Evolutionary conservation across 2,797 vertebrate genomes (phyloP), one percentile per base, ranked within the genome.

Genomic region (Gallinago stenura): DNA sequence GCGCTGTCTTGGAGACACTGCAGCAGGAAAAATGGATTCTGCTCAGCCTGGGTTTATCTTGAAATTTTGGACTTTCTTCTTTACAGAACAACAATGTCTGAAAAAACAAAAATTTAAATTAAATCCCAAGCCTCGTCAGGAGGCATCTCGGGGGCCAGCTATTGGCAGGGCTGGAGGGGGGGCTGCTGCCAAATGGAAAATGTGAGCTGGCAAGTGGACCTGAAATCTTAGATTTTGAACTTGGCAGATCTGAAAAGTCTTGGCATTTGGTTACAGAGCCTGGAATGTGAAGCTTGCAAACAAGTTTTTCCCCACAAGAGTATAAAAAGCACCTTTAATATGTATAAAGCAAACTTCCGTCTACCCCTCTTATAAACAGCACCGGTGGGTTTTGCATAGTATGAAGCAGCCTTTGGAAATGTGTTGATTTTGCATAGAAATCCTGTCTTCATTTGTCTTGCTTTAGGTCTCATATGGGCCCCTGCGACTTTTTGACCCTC

Each of bases 31-130:
- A 85, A 86, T 72, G 37, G 54, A 79, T 94, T 95, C 69, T 87
- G 58, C 60, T 91, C 73, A 95, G 80, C 39, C 80, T 92, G 90
- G 68, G 62, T 92, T 96, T 98, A 91, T 96, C 92, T 94, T 84
- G 64, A 97, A 94, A 95, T 93, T 93, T 71, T 94, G 80, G 77
- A 91, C 91, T 97, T 97, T 95, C 87, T 93, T 96, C 95, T 95
- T 96, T 84, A 86, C 5, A 12, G 82, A 96, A 96, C 84, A 92
- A 92, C 93, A 97, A 94, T 80, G 88, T 83, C 61, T 93, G 90
- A 87, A 94, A 96, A 96, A 83, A 53, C 7, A 87, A 91, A 96
- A 96, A 89, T 95, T 87, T 89, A 91, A 97, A 95, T 93, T 82
- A 96, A 97, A 97, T 93, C 93, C 91, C 94, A 89, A 33, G 31